A percentile compares a stretch with the other conserved stretches of the same genome.
Conservation (phyloP, 64 coral and sea anemone genomes). For the Montipora capricornis region DNA sequence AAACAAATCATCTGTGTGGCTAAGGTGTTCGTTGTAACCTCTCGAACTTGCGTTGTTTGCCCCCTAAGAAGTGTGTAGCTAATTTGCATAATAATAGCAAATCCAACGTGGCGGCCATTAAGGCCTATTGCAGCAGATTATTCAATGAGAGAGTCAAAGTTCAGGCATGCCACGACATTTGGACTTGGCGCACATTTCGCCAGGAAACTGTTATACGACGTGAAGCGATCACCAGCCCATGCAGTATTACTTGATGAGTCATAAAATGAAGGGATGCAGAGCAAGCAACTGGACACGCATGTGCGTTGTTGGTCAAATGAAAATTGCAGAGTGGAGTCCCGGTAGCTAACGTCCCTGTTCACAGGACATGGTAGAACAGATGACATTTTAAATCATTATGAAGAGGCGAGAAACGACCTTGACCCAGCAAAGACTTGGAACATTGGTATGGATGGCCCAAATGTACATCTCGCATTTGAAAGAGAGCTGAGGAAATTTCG, state of each 20-base stretch:
- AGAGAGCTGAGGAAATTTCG: constrained; percentile 15
- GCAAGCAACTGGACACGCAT: constrained; percentile 63
- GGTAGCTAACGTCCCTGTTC: constrained; percentile 77
- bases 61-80: no score
- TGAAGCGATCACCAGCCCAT: constrained; percentile 74
- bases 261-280: constrained; percentile 71
- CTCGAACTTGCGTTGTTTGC: no score
- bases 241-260: constrained; percentile 71
- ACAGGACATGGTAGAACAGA: constrained; percentile 68
- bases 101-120: no score
- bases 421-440: constrained; percentile 64
- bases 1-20: no score
- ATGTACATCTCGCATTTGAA: constrained; percentile 39
- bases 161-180: background rate
- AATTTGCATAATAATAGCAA: no score
- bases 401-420: constrained; percentile 65
- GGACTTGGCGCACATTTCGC: constrained; percentile 63
- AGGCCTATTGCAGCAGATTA: constrained; percentile 39
- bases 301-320: constrained; percentile 54
- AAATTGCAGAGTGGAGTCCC: constrained; percentile 42
- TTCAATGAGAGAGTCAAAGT: constrained; percentile 73
- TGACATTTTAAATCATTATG: constrained; percentile 51
- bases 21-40: no score
- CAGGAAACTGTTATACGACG: constrained; percentile 55
- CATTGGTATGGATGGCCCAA: constrained; percentile 78